These are phyloP conservation scores for Eueides isabella DNA, from an alignment of 1,140 invertebrate species.

Conservation along the genomic window DNA sequence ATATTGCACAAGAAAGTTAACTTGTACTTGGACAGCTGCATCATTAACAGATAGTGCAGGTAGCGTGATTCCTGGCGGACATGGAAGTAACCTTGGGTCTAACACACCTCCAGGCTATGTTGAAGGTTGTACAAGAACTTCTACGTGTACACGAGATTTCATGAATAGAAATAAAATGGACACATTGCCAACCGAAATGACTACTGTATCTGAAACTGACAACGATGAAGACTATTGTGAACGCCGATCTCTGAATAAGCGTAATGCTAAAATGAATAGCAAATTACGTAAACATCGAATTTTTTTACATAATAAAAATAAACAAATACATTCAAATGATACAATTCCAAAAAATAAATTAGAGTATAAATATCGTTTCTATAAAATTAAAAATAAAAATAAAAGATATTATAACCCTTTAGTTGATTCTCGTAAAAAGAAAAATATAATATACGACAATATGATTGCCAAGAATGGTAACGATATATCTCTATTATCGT, in stretches of 20 bases:
- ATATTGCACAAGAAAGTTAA: slow-evolving; percentile 69
- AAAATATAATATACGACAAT: slow-evolving; percentile 32
- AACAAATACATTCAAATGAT: not conserved
- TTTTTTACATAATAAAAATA: not conserved
- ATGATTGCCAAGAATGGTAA: slow-evolving; percentile 4
- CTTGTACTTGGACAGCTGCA: slow-evolving; percentile 71
- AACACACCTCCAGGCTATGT: slow-evolving; percentile 70
- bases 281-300: not conserved
- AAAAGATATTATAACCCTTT: not conserved
- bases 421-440: not conserved
- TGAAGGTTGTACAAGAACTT: slow-evolving; percentile 70
- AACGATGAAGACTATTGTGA: slow-evolving; percentile 74
- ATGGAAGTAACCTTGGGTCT: slow-evolving; percentile 45
- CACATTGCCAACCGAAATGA: slow-evolving; percentile 37
- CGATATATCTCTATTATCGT: slow-evolving; percentile 42
- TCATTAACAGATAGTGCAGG: slow-evolving; percentile 49
- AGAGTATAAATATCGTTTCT: not conserved
- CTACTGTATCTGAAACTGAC: slow-evolving; percentile 27
- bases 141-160: slow-evolving; percentile 68
- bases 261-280: slow-evolving; percentile 44
- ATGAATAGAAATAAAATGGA: slow-evolving; percentile 66
- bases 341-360: not conserved
- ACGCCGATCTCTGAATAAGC: slow-evolving; percentile 61
- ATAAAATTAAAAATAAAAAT: not conserved
- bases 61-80: slow-evolving; percentile 37